Percentiles rank a stretch among this genome's conserved stretches.
phyloP scores from a whole-genome alignment of 2,113 vertebrate species.

The Trogon melanurus region DNA sequence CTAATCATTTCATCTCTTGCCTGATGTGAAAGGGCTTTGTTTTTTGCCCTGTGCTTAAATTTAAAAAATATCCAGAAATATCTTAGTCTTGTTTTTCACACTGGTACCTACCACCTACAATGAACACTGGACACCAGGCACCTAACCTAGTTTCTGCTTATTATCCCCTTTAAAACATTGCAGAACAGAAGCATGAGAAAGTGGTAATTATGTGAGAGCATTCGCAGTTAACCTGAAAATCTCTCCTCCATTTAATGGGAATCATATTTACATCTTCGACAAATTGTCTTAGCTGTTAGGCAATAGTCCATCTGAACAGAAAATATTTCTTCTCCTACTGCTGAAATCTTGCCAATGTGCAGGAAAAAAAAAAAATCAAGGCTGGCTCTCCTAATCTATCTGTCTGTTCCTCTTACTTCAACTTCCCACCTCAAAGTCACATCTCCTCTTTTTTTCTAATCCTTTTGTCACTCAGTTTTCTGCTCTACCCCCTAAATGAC shows the following conservation, averaged over 20 bases:
- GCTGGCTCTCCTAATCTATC: not conserved
- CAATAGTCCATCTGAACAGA: not conserved
- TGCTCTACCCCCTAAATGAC: not conserved
- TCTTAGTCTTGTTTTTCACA: not conserved
- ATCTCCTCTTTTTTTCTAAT: not conserved
- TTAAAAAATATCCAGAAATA: not conserved
- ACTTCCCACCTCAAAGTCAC: constrained; percentile 1
- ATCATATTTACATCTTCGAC: not conserved
- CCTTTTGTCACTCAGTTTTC: constrained; percentile 35
- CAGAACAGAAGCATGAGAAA: not conserved
- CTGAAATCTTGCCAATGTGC: not conserved
- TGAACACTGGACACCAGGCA: not conserved
- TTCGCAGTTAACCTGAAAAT: not conserved
- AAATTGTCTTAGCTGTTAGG: not conserved
- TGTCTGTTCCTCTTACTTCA: constrained; percentile 1
- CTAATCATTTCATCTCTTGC: not conserved
- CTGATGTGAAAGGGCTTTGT: not conserved
- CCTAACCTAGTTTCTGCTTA: not conserved
- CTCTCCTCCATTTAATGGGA: not conserved
- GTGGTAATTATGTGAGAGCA: not conserved
- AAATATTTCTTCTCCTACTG: not conserved
- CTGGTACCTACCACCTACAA: not conserved
- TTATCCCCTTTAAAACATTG: not conserved
- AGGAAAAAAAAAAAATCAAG: not conserved
- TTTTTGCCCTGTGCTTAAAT: not conserved